phyloP scores from a whole-genome alignment of 2,888 invertebrate species.

The Drosophila anomalata region DNA sequence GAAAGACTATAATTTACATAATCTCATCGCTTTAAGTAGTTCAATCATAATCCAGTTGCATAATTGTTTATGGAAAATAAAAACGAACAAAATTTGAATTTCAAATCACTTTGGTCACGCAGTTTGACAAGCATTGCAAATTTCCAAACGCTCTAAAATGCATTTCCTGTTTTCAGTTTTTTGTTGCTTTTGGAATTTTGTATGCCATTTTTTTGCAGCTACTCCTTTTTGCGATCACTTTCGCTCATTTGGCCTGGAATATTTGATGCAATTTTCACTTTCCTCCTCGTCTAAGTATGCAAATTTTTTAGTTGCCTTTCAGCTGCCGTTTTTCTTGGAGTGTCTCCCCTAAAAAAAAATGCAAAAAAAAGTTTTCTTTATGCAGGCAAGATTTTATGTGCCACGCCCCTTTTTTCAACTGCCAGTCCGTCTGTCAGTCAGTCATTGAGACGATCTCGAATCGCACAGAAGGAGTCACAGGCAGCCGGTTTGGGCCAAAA shows the following conservation, averaged over 20 bases:
- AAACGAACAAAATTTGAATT: conserved; percentile 17
- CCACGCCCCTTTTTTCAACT: conserved; percentile 54
- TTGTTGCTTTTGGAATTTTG: conserved; percentile 5
- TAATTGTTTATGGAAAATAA: conserved; percentile 13
- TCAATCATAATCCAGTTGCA: conserved; percentile 36
- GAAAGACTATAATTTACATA: conserved; percentile 12
- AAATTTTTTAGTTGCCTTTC: conserved; percentile 49
- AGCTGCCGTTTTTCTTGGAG: conserved; percentile 22
- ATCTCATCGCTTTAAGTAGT: conserved; percentile 23
- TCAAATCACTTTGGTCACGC: conserved; percentile 35
- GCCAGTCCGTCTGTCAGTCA: conserved; percentile 24
- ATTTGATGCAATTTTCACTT: conserved; percentile 80
- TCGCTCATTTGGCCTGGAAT: conserved; percentile 57
- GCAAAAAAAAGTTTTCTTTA: conserved; percentile 64
- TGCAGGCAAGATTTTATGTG: conserved; percentile 56
- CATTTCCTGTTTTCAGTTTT: conserved; percentile 55
- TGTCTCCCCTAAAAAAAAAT: conserved; percentile 4
- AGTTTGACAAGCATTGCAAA: conserved; percentile 69
- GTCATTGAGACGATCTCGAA: conserved; percentile 27
- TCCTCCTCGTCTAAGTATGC: conserved; percentile 60
- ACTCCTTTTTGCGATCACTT: conserved; percentile 43
- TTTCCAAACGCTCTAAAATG: conserved; percentile 48
- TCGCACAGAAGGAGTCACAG: conserved; percentile 13
- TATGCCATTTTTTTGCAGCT: conserved; percentile 4
- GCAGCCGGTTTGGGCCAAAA: conserved; percentile 61